Evolutionary conservation across 2,888 invertebrate genomes (phyloP), one percentile per base, ranked within the genome.

Genomic region (Bruchidius siliquastri): DNA sequence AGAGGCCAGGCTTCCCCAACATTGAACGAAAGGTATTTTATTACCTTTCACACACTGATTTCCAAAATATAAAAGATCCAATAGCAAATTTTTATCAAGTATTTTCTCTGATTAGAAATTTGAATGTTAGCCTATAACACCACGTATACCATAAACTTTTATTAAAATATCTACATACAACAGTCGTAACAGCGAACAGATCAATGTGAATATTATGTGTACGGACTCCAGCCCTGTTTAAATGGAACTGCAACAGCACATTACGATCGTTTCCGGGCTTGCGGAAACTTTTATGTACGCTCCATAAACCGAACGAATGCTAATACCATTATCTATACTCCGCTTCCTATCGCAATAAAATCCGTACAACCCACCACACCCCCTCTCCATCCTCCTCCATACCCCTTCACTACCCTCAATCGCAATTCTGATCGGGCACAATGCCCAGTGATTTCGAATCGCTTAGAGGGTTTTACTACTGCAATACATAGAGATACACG

Each of bases 261-360:
- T 49, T 49, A 83, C 82, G 82, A 80, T 79, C 81, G 81, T 85
- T 85, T 86, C 84, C 84, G 84, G 81, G 83, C 78, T 82, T 84
- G 81, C 86, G 87, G 87, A 87, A 86, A 86, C 87, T 86, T 87
- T 87, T 87, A 87, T 89, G 88, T 88, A 89, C 87, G 89, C 88
- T 84, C 88, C 89, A 89, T 89, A 89, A 89, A 89, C 87, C 88
- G 88, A 89, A 88, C 88, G 89, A 89, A 89, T 89, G 88, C 88
- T 89, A 89, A 89, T 89, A 88, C 85, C 84, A 87, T 86, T 87
- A 87, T 86, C 86, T 87, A 86, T 86, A 85, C 85, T 83, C 82
- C 81, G 83, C 85, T 85, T 85, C 85, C 85, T 83, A 80, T 82
- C 79, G 83, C 82, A 83, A 84, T 85, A 85, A 85, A 84, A 84